Evolutionary conservation across 2,797 vertebrate genomes (phyloP).

Genomic region (Paratrypauchen microcephalus): DNA sequence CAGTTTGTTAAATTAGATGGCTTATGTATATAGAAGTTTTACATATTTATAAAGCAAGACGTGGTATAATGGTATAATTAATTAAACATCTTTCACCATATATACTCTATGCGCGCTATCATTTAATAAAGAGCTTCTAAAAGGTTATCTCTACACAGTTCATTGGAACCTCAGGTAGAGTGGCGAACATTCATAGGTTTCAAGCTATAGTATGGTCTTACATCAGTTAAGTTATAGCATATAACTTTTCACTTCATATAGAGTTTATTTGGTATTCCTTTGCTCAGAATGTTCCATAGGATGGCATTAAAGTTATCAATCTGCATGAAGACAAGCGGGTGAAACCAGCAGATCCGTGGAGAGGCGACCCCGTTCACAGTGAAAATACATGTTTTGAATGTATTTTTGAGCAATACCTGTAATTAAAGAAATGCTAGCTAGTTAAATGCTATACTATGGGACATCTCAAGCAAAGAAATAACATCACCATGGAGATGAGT

Average conservation of each 20-base stretch:
- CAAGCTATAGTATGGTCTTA: too few species aligned
- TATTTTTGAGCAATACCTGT: too few species aligned
- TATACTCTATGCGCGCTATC: background rate
- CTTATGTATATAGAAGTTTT: conserved; percentile 6
- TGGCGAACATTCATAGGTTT: background rate
- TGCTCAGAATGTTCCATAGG: background rate
- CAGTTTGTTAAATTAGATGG: background rate
- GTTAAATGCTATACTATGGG: background rate
- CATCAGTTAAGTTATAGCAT: background rate
- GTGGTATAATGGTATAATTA: conserved; percentile 3
- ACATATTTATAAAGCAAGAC: conserved; percentile 11
- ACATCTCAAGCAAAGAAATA: background rate
- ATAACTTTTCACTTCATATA: background rate
- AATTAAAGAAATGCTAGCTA: too few species aligned
- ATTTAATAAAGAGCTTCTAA: background rate
- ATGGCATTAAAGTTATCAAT: background rate
- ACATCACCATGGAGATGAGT: background rate
- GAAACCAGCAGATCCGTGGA: too few species aligned
- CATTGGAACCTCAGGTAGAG: background rate
- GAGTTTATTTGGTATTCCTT: background rate
- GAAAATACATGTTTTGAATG: too few species aligned
- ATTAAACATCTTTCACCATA: conserved; percentile 4
- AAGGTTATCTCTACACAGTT: background rate
- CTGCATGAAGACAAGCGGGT: too few species aligned
- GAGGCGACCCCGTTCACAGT: too few species aligned